These are phyloP conservation scores for Lasius fuliginosus DNA, from an alignment of 2,888 invertebrate species.

Conservation along the genomic window DNA sequence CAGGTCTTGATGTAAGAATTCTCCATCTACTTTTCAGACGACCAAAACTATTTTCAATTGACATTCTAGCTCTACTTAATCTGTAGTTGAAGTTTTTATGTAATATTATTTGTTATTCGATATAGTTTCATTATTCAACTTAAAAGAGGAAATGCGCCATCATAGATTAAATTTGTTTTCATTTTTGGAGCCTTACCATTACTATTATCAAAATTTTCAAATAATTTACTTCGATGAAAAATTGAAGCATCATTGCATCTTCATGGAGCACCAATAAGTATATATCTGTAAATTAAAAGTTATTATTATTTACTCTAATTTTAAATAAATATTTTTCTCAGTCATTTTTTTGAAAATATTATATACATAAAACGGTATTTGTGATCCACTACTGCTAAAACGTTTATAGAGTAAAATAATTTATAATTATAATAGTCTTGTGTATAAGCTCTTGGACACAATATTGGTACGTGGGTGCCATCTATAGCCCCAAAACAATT, in stretches of 20 bases:
- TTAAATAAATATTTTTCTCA: not conserved
- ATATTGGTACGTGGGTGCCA: constrained; percentile 11
- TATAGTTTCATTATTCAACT: not conserved
- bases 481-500: constrained; percentile 14
- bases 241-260: constrained; percentile 16
- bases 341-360: not conserved
- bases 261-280: not conserved
- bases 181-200: not conserved
- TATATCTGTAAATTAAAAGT: constrained; percentile 5
- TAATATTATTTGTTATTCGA: not conserved
- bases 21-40: constrained; percentile 3
- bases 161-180: not conserved
- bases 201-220: not conserved
- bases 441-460: not conserved
- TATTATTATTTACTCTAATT: constrained; percentile 1
- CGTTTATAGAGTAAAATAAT: constrained; percentile 1
- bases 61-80: constrained; percentile 3
- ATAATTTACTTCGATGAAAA: not conserved
- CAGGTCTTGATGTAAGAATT: not conserved
- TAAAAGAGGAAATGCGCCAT: not conserved
- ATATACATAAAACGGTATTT: not conserved
- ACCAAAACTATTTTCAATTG: not conserved
- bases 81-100: not conserved
- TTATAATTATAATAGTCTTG: constrained; percentile 16
- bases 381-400: constrained; percentile 2